A percentile compares a stretch with the other conserved stretches of the same genome.
Conservation (phyloP, 2,797 vertebrate genomes). For the Pipistrellus kuhlii region DNA sequence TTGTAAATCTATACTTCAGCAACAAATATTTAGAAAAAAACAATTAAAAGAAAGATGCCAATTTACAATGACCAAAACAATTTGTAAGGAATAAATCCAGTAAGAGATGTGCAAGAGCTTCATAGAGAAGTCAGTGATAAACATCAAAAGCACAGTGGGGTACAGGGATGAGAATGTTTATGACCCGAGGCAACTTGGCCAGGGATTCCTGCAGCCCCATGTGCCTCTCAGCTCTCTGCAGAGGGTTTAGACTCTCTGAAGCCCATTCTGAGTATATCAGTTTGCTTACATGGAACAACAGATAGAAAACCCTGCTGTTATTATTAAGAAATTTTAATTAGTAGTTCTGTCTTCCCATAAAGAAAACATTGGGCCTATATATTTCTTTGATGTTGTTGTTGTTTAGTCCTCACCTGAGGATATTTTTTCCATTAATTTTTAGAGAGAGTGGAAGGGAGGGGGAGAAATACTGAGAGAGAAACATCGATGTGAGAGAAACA, state of each 20-base stretch:
- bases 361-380: not conserved
- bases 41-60: not conserved
- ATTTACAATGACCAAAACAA: not conserved
- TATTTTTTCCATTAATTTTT: no score
- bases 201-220: not conserved
- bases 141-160: not conserved
- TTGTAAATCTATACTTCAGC: not conserved
- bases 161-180: not conserved
- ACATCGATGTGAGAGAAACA: no score
- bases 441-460: no score
- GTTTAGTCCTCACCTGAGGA: no score
- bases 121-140: not conserved
- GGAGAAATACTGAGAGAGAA: no score
- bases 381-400: not conserved
- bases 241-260: not conserved
- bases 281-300: not conserved
- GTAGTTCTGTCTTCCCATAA: not conserved
- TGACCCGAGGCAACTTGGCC: not conserved
- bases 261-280: not conserved
- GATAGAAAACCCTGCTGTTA: not conserved
- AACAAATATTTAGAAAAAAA: constrained; percentile 7
- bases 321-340: not conserved
- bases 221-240: not conserved
- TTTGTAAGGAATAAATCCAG: not conserved
- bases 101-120: not conserved